Evolutionary conservation across 2,797 vertebrate genomes (phyloP), one percentile per base, ranked within the genome.

Genomic region (Melanogrammus aeglefinus): DNA sequence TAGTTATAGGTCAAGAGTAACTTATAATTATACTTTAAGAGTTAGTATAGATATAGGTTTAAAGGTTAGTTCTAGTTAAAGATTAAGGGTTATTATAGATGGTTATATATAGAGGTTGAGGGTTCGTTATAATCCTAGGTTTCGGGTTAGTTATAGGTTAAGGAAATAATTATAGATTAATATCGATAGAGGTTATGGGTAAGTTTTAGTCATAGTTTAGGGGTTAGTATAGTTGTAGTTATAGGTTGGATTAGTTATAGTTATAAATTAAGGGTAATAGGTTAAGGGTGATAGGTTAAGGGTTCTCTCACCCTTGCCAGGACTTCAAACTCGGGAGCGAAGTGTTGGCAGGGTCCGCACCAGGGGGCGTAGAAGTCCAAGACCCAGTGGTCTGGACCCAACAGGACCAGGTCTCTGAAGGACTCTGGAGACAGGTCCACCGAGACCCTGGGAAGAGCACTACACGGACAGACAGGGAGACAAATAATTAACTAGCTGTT

Each of bases 351-450:
- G 57, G 97, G 98, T 77, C 97, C 96, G 86, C 97, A 99, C 98
- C 98, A 99, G 1, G 97, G 97, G 72, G 97, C 96, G 29, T 98
- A 98, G 80, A 99, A 99, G 81, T 99, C 97, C 89, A 99, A 71
- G 51, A 99, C 93, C 97, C 98, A 99, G 74, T 98, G 96, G 74
- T 96, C 96, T 76, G 92, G 94, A 63, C 96, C 95, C 10, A 91
- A 92, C 78, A 98, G 88, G 81, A 99, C 96, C 82, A 94, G 92
- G 80, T 94, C 95, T 83, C 81, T 95, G 86, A 97, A 98, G 82
- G 93, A 93, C 73, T 96, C 95, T 41, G 97, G 95, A 73, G 94
- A 95, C 78, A 99, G 90, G 75, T 98, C 96, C 88, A 95, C 84
- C 0, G 97, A 96, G 0, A 83, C 92, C 78, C 91, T 94, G 75